These are phyloP conservation scores for Calliscelio sp. DNA, from an alignment of 2,888 invertebrate species.

Conservation along the genomic window DNA sequence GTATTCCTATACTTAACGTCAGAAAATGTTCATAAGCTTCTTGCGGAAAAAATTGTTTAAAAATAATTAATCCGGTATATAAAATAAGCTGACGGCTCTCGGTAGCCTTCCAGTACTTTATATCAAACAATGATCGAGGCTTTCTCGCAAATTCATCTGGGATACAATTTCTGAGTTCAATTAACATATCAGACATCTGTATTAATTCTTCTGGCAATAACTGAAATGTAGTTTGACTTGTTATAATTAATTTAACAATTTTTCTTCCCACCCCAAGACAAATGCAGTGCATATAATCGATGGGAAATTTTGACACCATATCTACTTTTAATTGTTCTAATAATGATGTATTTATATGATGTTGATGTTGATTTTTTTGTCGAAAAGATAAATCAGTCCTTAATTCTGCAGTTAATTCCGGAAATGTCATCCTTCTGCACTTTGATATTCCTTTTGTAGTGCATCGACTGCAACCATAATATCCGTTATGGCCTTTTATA, in stretches of 20 bases:
- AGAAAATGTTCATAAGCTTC: background rate
- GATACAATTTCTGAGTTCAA: background rate
- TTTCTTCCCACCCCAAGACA: constrained; percentile 10
- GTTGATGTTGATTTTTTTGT: constrained; percentile 2
- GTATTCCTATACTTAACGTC: background rate
- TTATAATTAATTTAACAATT: constrained; percentile 10
- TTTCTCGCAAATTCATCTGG: constrained; percentile 6
- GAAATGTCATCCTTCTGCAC: constrained; percentile 9
- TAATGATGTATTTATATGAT: background rate
- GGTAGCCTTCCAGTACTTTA: constrained; percentile 17
- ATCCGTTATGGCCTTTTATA: background rate
- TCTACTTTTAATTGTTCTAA: constrained; percentile 9
- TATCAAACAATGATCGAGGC: constrained; percentile 2
- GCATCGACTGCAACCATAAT: constrained; percentile 28
- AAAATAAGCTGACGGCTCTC: constrained; percentile 2
- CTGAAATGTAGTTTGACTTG: constrained; percentile 1
- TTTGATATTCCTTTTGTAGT: background rate
- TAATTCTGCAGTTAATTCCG: background rate
- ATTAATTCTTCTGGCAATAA: background rate
- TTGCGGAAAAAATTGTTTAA: background rate
- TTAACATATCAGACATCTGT: background rate
- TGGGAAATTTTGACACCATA: constrained; percentile 8
- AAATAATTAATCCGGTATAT: constrained; percentile 7
- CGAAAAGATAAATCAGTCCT: background rate
- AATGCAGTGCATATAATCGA: constrained; percentile 9